phyloP scores from a whole-genome alignment of 2,113 vertebrate species.

The Pelecanoides urinatrix region DNA sequence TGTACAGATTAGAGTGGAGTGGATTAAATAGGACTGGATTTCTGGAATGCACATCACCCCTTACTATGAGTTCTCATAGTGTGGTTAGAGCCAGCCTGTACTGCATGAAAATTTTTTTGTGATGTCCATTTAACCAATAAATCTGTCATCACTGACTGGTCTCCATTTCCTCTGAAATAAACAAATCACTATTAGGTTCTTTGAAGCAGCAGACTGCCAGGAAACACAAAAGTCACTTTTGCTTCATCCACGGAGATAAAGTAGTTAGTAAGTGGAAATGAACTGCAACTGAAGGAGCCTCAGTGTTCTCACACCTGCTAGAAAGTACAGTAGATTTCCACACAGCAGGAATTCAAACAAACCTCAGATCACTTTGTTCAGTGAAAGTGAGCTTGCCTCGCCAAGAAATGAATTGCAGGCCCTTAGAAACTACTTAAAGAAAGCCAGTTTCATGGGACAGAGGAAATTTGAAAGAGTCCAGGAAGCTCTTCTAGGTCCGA shows the following conservation, averaged over 20 bases:
- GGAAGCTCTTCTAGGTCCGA: not conserved
- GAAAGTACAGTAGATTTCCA: slow-evolving; percentile 64
- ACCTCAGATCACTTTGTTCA: slow-evolving; percentile 41
- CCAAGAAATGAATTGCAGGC: slow-evolving; percentile 58
- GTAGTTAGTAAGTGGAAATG: slow-evolving; percentile 77
- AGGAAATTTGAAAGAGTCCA: slow-evolving; percentile 31
- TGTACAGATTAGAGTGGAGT: slow-evolving; percentile 39
- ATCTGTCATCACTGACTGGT: slow-evolving; percentile 83
- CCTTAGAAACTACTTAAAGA: slow-evolving; percentile 53
- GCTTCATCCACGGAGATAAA: slow-evolving; percentile 77
- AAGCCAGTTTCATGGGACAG: slow-evolving; percentile 22
- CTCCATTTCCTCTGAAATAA: slow-evolving; percentile 85
- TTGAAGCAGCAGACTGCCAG: slow-evolving; percentile 77
- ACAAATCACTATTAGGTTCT: slow-evolving; percentile 79
- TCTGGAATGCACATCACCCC: slow-evolving; percentile 58
- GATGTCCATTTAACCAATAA: slow-evolving; percentile 84
- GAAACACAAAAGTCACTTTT: slow-evolving; percentile 81
- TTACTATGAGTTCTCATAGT: slow-evolving; percentile 56
- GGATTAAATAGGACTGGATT: slow-evolving; percentile 53
- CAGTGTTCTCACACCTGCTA: slow-evolving; percentile 73
- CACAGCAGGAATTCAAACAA: slow-evolving; percentile 67
- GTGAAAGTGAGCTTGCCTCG: slow-evolving; percentile 49
- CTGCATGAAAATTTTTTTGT: slow-evolving; percentile 60
- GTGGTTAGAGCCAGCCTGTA: slow-evolving; percentile 65
- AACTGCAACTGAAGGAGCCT: slow-evolving; percentile 67